Evolutionary conservation across 2,113 vertebrate genomes (phyloP).

Genomic region (Stegastes partitus): DNA sequence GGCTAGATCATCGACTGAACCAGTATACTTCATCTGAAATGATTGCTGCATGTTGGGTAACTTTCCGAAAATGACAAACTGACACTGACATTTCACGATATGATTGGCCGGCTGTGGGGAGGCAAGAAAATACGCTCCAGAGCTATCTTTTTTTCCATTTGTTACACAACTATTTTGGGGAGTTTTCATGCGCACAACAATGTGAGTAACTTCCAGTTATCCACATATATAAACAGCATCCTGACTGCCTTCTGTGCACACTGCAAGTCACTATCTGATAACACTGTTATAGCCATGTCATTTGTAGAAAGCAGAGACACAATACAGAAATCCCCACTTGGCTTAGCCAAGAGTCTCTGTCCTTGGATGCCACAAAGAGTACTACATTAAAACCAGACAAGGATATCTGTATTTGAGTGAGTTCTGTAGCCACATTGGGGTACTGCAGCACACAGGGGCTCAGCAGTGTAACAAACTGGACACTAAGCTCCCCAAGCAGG

Average conservation of each 20-base stretch:
- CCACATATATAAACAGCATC: not conserved
- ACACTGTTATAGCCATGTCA: not conserved
- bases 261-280: too few relatives aligned
- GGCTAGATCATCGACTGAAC: not conserved
- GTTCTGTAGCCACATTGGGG: constrained; percentile 78
- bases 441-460: constrained; percentile 84
- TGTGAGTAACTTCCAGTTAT: not conserved
- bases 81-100: not conserved
- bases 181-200: not conserved
- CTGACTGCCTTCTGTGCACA: not conserved
- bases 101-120: not conserved
- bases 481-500: constrained; percentile 81
- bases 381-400: constrained; percentile 59
- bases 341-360: too few relatives aligned
- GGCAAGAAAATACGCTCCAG: not conserved
- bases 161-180: not conserved
- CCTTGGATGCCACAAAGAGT: not conserved
- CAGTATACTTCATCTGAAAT: not conserved
- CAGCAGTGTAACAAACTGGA: constrained; percentile 81
- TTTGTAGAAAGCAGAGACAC: not conserved
- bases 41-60: not conserved
- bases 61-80: not conserved
- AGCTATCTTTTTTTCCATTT: not conserved
- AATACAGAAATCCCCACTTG: not conserved
- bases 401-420: constrained; percentile 88